Conservation (phyloP, 2,113 vertebrate genomes). For the Myxocyprinus asiaticus region DNA sequence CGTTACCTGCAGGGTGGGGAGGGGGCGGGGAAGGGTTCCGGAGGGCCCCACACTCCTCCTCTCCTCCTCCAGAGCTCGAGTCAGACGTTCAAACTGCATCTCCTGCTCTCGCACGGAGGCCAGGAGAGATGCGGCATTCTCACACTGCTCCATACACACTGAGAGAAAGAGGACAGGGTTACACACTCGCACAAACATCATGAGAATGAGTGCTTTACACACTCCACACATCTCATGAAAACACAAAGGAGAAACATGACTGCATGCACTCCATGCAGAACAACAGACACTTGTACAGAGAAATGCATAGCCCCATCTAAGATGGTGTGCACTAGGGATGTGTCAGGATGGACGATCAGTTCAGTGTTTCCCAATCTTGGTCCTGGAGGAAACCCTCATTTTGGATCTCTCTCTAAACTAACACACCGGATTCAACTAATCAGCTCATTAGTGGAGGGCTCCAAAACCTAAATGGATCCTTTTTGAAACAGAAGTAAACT, state of each 20-base stretch:
- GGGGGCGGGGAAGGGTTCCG: slow-evolving; percentile 89
- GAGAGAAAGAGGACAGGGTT: slow-evolving; percentile 74
- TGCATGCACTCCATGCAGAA: neutral
- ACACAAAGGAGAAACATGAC: neutral
- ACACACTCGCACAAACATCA: slow-evolving; percentile 50
- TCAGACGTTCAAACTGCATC: slow-evolving; percentile 99
- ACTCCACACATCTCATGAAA: neutral
- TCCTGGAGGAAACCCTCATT: no score
- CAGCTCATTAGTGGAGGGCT: no score
- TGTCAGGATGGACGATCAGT: no score
- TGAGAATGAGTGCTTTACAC: neutral
- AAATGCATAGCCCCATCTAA: neutral
- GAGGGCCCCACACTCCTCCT: slow-evolving; percentile 95
- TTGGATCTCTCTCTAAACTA: no score
- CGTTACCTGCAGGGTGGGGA: slow-evolving; percentile 96
- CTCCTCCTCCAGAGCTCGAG: slow-evolving; percentile 97
- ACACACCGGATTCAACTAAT: no score
- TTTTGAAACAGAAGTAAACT: no score
- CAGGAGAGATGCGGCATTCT: slow-evolving; percentile 98
- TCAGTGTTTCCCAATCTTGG: no score
- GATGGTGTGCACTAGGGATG: no score
- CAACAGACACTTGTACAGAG: neutral
- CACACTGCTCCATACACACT: slow-evolving; percentile 92
- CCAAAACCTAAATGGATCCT: no score
- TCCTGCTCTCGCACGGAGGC: slow-evolving; percentile 99